phyloP scores from a whole-genome alignment of 2,113 vertebrate species.

The Ondatra zibethicus region DNA sequence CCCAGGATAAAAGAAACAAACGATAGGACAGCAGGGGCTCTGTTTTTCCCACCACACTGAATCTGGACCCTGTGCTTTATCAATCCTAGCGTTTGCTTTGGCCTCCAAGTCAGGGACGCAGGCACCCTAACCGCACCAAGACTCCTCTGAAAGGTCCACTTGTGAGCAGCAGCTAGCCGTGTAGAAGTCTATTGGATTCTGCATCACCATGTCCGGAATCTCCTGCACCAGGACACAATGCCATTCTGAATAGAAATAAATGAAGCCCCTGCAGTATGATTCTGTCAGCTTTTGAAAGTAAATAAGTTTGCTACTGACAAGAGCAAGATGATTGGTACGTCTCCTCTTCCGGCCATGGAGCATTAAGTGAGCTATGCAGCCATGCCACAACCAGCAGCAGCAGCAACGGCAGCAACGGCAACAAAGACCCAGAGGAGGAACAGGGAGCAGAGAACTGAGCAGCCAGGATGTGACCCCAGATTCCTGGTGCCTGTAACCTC shows the following conservation, averaged over 20 bases:
- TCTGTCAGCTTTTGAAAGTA: conserved; percentile 91
- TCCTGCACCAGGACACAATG: conserved; percentile 86
- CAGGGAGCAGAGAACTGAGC: not conserved
- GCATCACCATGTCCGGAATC: conserved; percentile 79
- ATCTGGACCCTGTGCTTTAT: fast-evolving
- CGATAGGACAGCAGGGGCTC: not conserved
- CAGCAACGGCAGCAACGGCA: not conserved
- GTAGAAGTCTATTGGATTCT: conserved; percentile 72
- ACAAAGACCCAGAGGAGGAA: conserved; percentile 58
- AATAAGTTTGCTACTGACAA: conserved; percentile 90
- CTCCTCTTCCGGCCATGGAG: conserved; percentile 86
- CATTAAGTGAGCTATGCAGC: conserved; percentile 89
- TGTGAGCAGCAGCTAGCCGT: conserved; percentile 49
- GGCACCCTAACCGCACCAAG: not conserved
- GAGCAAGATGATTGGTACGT: conserved; percentile 85
- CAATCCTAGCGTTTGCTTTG: not conserved
- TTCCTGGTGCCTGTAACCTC: not conserved
- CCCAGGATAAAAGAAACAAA: conserved; percentile 23
- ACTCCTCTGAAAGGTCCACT: not conserved
- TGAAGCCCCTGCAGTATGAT: conserved; percentile 90
- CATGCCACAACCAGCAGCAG: conserved; percentile 76
- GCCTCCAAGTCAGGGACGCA: not conserved
- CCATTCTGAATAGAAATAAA: conserved; percentile 88
- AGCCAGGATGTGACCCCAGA: not conserved
- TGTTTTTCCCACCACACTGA: not conserved